These are phyloP conservation scores for Chrysaora quinquecirrha DNA, from an alignment of 30 jellyfish, hydroid and myxozoan species.

Conservation along the genomic window DNA sequence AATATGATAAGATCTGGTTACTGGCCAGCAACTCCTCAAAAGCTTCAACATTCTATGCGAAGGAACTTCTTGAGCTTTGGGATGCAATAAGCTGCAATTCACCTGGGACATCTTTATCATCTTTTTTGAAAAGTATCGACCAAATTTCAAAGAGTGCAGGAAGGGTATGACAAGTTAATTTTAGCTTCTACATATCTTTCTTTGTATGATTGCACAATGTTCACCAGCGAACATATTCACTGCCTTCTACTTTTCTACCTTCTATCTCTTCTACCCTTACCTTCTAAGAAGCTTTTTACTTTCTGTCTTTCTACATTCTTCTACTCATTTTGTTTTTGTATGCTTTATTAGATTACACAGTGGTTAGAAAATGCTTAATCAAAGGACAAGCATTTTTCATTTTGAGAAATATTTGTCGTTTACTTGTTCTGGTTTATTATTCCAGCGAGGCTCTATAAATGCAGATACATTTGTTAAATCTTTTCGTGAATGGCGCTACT, in stretches of 20 bases:
- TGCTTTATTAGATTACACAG: neutral
- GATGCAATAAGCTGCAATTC: neutral
- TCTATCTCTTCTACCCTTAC: neutral
- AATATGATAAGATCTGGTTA: neutral
- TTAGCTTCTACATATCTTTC: neutral
- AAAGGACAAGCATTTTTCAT: neutral
- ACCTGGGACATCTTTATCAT: neutral
- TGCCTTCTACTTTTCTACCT: neutral
- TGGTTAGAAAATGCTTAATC: neutral
- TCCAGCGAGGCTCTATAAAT: neutral
- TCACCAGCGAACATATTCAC: neutral
- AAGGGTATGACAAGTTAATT: neutral
- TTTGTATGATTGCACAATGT: neutral
- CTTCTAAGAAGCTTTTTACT: neutral
- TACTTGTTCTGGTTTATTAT: neutral
- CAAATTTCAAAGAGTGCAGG: neutral
- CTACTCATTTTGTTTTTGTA: neutral
- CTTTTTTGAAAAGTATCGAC: neutral
- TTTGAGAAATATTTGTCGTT: neutral
- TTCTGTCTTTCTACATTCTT: neutral
- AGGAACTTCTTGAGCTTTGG: slow-evolving; percentile 1
- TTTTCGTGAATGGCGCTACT: slow-evolving; percentile 1
- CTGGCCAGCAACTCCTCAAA: slow-evolving; percentile 2
- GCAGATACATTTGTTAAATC: neutral
- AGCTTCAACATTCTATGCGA: neutral